Percentiles rank a stretch among this genome's conserved stretches.
phyloP scores from a whole-genome alignment of 2,888 invertebrate species.

The Xestia rhomboidea region DNA sequence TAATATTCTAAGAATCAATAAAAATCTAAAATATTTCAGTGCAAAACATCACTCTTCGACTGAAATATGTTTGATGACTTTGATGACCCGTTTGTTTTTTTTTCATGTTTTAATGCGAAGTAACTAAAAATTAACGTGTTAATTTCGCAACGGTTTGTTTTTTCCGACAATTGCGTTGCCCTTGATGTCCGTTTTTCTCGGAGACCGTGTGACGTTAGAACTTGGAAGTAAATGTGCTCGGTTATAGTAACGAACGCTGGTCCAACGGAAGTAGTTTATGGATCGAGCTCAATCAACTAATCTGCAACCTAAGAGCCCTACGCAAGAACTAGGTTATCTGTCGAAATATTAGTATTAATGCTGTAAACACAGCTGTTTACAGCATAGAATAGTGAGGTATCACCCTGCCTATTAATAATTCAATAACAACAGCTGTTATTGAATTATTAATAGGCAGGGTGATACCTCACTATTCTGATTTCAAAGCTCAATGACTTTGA shows the following conservation, averaged over 20 bases:
- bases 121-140: neutral
- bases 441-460: neutral
- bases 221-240: constrained; percentile 6
- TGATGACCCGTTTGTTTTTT: neutral
- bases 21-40: neutral
- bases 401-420: too few relatives aligned
- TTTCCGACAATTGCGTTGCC: neutral
- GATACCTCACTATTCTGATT: neutral
- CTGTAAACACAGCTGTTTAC: neutral
- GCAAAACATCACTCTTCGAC: neutral
- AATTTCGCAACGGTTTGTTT: neutral
- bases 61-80: neutral
- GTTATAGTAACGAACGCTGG: constrained; percentile 12
- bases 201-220: constrained; percentile 5
- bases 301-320: constrained; percentile 28
- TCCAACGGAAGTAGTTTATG: constrained; percentile 45
- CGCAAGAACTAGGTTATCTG: constrained; percentile 27
- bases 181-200: neutral
- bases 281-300: constrained; percentile 39
- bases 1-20: neutral
- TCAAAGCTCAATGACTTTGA: neutral
- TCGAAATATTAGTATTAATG: neutral
- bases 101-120: neutral
- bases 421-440: too few relatives aligned
- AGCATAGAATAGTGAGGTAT: too few relatives aligned